These are phyloP conservation scores for Vombatus ursinus DNA, from an alignment of 2,113 vertebrate species.

Conservation along the genomic window DNA sequence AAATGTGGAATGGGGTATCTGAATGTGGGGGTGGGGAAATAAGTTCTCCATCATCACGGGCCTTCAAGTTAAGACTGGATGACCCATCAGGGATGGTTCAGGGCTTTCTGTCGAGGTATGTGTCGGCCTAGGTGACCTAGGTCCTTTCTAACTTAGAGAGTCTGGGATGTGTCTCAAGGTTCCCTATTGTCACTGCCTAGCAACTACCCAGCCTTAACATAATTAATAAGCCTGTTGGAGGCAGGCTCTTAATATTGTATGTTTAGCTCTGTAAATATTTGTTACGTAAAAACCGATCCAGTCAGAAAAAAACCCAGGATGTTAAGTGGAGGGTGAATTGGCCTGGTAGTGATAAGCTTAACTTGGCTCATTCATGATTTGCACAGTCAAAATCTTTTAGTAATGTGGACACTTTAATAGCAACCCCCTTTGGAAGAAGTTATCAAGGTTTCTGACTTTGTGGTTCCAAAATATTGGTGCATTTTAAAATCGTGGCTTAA, in stretches of 20 bases:
- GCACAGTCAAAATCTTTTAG: constrained; percentile 56
- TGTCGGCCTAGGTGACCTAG: neutral
- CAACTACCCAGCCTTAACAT: neutral
- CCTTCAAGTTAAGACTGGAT: neutral
- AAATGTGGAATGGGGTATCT: neutral
- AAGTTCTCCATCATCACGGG: neutral
- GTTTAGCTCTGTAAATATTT: neutral
- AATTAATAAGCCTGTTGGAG: neutral
- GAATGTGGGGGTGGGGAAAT: neutral
- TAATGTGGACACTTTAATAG: constrained; percentile 59
- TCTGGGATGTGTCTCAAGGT: neutral
- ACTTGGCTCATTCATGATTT: constrained; percentile 54
- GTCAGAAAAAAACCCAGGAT: neutral
- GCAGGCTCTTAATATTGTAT: neutral
- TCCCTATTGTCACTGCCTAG: neutral
- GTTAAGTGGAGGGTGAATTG: constrained; percentile 34
- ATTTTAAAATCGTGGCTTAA: constrained; percentile 41
- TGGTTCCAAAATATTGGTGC: constrained; percentile 39
- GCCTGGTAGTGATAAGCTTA: constrained; percentile 46
- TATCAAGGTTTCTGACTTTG: constrained; percentile 44
- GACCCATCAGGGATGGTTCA: neutral
- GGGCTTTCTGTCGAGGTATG: neutral
- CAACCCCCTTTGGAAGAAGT: constrained; percentile 46
- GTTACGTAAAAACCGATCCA: neutral
- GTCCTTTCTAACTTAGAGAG: neutral